Conservation (phyloP, 2,113 vertebrate species). For the Oreotrochilus melanogaster region DNA sequence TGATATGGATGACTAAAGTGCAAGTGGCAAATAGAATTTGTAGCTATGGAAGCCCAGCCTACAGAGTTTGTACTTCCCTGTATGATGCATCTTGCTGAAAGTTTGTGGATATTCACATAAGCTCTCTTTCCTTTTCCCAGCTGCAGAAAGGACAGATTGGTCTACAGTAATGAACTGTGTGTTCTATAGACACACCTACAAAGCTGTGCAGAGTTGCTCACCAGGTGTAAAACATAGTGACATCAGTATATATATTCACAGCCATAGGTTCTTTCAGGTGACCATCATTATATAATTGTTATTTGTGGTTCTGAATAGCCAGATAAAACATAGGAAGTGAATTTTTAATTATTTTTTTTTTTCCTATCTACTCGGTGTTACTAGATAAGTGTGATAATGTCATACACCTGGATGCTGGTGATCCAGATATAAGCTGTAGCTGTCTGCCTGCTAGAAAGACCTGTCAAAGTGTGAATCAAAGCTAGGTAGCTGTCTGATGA, state of each 20-base stretch:
- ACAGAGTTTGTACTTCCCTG: neutral
- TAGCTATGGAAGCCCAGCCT: neutral
- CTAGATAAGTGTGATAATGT: neutral
- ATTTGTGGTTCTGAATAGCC: neutral
- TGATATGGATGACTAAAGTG: neutral
- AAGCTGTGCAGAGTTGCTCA: neutral
- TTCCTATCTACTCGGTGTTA: neutral
- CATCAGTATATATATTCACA: neutral
- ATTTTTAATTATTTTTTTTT: neutral
- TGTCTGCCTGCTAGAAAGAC: neutral
- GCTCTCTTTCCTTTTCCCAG: neutral
- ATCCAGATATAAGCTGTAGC: neutral
- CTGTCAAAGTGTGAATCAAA: neutral
- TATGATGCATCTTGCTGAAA: neutral
- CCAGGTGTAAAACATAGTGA: neutral
- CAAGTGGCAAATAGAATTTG: neutral
- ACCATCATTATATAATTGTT: neutral
- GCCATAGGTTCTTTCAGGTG: neutral
- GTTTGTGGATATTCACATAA: neutral
- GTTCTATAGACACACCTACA: neutral
- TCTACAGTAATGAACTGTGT: neutral
- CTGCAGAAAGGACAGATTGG: neutral
- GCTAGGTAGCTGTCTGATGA: neutral
- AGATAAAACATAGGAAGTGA: neutral
- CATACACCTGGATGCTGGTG: neutral